phyloP scores from a whole-genome alignment of 2,888 invertebrate species.

The Teinopalpus imperialis region DNA sequence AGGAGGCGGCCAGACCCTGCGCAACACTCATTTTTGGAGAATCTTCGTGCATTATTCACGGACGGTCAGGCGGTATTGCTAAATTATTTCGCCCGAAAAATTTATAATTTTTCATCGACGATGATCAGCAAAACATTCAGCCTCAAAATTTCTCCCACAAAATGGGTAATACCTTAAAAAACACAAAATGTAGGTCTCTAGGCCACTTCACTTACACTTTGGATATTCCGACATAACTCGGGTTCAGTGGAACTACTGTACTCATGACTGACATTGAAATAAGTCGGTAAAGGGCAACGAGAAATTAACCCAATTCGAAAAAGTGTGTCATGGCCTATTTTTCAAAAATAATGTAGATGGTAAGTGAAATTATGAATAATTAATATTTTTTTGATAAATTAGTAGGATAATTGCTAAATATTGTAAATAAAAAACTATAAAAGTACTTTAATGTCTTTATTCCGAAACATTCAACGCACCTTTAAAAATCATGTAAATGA shows the following conservation, averaged over 20 bases:
- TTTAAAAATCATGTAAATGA: conserved; percentile 60
- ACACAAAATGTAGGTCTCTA: conserved; percentile 91
- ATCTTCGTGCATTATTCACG: conserved; percentile 85
- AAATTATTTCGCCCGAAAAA: conserved; percentile 49
- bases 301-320: conserved; percentile 71
- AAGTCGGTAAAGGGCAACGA: conserved; percentile 79
- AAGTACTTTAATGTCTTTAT: conserved; percentile 43
- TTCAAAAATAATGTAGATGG: conserved; percentile 30
- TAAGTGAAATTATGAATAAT: conserved; percentile 12
- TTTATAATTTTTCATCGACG: conserved; percentile 60
- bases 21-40: conserved; percentile 85
- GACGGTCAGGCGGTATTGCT: conserved; percentile 67
- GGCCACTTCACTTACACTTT: conserved; percentile 93
- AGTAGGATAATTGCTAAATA: conserved; percentile 4
- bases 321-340: conserved; percentile 72
- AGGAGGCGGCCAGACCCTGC: conserved; percentile 85
- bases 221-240: conserved; percentile 88
- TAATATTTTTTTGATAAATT: conserved; percentile 18
- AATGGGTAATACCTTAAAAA: conserved; percentile 61
- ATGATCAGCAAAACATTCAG: conserved; percentile 76
- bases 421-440: conserved; percentile 33
- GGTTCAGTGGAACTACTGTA: conserved; percentile 86
- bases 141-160: conserved; percentile 80
- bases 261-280: conserved; percentile 84
- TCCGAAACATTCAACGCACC: conserved; percentile 35